Base-by-base conservation (phyloP, 1,140 invertebrate species). In the Hycleus cichorii region DNA sequence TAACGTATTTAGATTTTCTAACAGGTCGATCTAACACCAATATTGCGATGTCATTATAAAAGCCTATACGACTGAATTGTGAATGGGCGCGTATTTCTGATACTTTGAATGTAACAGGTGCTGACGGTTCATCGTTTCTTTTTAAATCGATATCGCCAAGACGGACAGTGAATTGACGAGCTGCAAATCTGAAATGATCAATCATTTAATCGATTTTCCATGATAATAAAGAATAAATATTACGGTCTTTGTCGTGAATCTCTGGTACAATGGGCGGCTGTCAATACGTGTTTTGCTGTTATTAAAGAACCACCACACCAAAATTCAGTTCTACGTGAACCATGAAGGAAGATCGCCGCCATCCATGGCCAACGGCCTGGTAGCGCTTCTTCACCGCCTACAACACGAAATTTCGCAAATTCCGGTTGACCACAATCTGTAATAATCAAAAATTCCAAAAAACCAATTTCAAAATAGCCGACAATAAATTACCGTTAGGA, bases 231-330 rank as follows among this genome's bases (percentile, higher is more conserved):
- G 18, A 18, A 18, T 18, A 42, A 9, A 52, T 57, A 64, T 64
- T 78, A 96, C 93, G 89, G 89, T 74, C 87, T 84, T 69, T 93
- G 90, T 58, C 87, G 81, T 1, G 88, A 86, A 72, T 93, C 90
- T 63, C 87, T 81, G 1, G 88, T 95, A 70, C 93, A 96, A 81
- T 97, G 93, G 10, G 93, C 93, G 1, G 93, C 93, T 0, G 93
- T 95, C 0, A 96, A 78, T 26, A 96, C 83, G 68, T 93, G 88
- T 54, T 81, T 80, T 9, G 82, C 75, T 7, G 85, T 86, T 38
- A 97, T 88, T 5, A 97, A 76, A 0, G 91, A 91, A 2, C 92
- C 93, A 0, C 93, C 93, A 67, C 93, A 96, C 89, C 92, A 95
- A 76, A 95, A 95, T 75, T 95, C 93, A 0, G 88, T 89, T 11